Base-by-base conservation (phyloP, 2,888 invertebrate species). In the Dermolepida albohirtum region DNA sequence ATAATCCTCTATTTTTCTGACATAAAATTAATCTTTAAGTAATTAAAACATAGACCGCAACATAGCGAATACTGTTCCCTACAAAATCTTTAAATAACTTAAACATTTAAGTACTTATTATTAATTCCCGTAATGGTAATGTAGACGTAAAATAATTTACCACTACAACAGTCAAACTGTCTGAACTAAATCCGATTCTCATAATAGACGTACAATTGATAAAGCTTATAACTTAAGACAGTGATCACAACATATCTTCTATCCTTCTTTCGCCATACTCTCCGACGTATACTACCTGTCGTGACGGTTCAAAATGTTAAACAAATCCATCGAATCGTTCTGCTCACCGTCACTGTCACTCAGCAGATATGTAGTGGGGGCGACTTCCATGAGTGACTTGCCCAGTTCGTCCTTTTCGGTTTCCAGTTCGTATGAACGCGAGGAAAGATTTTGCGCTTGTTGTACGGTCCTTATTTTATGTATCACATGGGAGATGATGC, bases 401-500 rank as follows among this genome's bases (percentile, higher is more conserved):
- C 59, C 29, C 54, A 81, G 71, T 69, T 81, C 83, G 57, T 76
- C 74, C 22, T 72, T 72, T 62, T 79, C 78, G 16, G 67, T 63
- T 17, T 76, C 77, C 0, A 67, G 62, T 22, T 79, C 76, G 59
- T 80, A 80, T 5, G 69, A 64, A 6, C 77, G 76, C 29, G 47
- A 10, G 5, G 22, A 16, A 1, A 27, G 29, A 16, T 12, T 47
- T 10, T 27, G 10, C 17, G 8, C 43, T 34, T 47, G 62, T 64
- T 47, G 62, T 41, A 43, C 67, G 68, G 43, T 57, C 29, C 72
- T 74, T 69, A 86, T 77, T 83, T 94, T 95, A 80, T 93, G 91
- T 64, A 91, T 82, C 39, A 96, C 90, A 82, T 98, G 98, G 57
- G 92, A 87, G 10, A 87, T 87, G 74, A 98, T 97, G 63, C 98